Base-by-base conservation (phyloP, 2,113 vertebrate species). In the Myotis lucifugus region DNA sequence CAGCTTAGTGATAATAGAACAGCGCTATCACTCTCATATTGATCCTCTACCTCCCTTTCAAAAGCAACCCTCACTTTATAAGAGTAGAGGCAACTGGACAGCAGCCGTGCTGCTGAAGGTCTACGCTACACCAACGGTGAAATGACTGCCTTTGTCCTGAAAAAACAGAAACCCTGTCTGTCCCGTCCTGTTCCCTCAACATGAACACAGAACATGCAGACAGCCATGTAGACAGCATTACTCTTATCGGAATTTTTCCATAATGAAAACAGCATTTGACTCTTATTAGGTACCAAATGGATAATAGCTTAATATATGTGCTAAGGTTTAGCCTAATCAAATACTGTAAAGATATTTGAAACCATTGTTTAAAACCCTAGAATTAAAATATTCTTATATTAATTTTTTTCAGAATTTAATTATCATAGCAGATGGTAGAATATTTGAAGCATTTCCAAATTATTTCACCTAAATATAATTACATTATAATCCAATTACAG, bases 381-480 rank as follows among this genome's bases (percentile, higher is more conserved):
- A 89, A 78, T 42, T 25, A 66, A 96, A 94, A 84, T 89, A 81
- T 46, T 42, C 50, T 90, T 79, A 14, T 90, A 85, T 59, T 48
- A 32, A 91, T 79, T 34, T 73, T 88, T n/a, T 91, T 19, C 81
- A 85, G n/a, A 98, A 93, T 23, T 23, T 91, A 96, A 97, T 97
- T 78, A 48, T 64, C 78, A 61, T 40, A 97, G 52, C 95, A 98
- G 92, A 95, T 97, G 92, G 93, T 77, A 96, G 52, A 64, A 77
- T 95, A 61, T 94, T 94, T 97, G 61, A 97, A 61, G 17, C 37
- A 84, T 83, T 17, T n/a, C 15, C 69, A 96, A 95, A 91, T 88
- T 88, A 54, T 95, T 95, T 97, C 78, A 90, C 66, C 91, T 48
- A 90, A 96, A 73, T 95, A 70, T 97, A 97, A 95, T 97, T 97